A percentile compares a stretch with the other conserved stretches of the same genome.
Evolutionary conservation across 2,888 invertebrate genomes (phyloP).

Genomic region (Schizaphis graminum): DNA sequence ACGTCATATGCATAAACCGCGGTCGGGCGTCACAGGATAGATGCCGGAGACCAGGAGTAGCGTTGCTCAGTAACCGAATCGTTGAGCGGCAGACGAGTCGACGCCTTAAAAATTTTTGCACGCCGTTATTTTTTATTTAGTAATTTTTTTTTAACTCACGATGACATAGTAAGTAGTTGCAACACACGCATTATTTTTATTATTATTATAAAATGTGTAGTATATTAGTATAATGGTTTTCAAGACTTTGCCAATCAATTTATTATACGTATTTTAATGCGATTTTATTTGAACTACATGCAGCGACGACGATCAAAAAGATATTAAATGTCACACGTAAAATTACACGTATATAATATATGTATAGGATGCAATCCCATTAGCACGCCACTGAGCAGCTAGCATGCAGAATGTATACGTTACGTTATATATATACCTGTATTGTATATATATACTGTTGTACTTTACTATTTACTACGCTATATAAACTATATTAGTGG

Average conservation of each 20-base stretch:
- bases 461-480: neutral
- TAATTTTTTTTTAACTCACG: neutral
- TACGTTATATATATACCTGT: neutral
- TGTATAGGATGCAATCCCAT: neutral
- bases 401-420: neutral
- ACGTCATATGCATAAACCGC: neutral
- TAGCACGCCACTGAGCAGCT: neutral
- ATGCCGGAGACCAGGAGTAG: neutral
- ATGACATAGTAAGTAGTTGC: neutral
- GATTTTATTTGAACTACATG: neutral
- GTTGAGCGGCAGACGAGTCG: constrained; percentile 48
- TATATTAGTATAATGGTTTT: neutral
- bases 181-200: neutral
- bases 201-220: neutral
- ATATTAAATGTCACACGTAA: neutral
- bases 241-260: neutral
- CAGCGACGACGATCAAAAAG: neutral
- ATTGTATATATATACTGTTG: neutral
- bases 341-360: neutral
- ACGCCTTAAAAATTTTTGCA: constrained; percentile 2
- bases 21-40: constrained; percentile 17
- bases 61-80: constrained; percentile 58
- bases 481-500: too few relatives aligned
- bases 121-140: neutral
- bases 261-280: neutral